Evolutionary conservation across 2,888 invertebrate genomes (phyloP), one percentile per base, ranked within the genome.

Genomic region (Pachydiplax longipennis): DNA sequence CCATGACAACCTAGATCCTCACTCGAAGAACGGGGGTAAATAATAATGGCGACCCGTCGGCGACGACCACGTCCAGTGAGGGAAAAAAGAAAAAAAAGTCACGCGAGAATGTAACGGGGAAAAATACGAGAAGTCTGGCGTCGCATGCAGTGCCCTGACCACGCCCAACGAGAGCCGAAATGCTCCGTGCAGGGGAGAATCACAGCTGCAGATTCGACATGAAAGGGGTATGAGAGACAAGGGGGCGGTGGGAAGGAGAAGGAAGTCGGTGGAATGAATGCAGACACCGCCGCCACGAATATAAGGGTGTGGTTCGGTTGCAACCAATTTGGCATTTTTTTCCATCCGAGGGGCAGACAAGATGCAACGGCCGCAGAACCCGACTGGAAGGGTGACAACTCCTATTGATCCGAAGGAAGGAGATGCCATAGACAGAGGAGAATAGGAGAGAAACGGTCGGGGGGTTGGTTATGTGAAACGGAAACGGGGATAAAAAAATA

Each of bases 131-230:
- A 65, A 25, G 65, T 65, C n/a, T 65, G 31, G 18, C 87, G 87
- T 87, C 87, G 87, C 87, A 87, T 61, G 65, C 87, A 87, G 65
- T 65, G 87, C 37, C 87, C 87, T 87, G 87, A 87, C 87, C 87
- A 87, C 87, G 87, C 87, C 87, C 87, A 87, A 87, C 87, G 65
- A 58, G 87, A 87, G 87, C 61, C 87, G 87, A 87, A 87, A 65
- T 65, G 87, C 35, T 87, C 87, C 87, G 87, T 87, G 87, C 87
- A 87, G 87, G 87, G 87, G 61, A 61, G 61, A 61, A 61, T 61
- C n/a, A 58, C 35, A 61, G 37, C 22, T 37, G 61, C 87, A 61
- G 35, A 22, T 37, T 35, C 61, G 65, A 65, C 65, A 25, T 73
- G 73, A 73, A n/a, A 65, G 87, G 83, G 37, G 58, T 22, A 87